Conservation (phyloP, 1,140 invertebrate species). For the Drosophila leontia region DNA sequence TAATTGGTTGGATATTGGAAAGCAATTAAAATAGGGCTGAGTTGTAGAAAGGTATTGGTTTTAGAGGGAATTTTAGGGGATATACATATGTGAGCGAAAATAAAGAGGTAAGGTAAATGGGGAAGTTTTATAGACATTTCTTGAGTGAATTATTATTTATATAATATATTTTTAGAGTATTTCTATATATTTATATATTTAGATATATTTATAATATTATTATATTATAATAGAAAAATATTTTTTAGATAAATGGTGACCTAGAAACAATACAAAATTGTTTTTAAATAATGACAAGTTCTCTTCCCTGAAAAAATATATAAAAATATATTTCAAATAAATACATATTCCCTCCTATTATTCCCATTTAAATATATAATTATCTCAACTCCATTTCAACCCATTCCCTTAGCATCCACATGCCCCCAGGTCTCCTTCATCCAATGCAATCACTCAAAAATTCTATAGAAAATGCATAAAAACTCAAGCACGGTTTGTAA, state of each 20-base stretch:
- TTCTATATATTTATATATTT: neutral
- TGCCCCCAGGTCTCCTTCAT: constrained; percentile 15
- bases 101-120: neutral
- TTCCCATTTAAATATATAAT: neutral
- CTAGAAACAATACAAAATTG: neutral
- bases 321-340: neutral
- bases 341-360: neutral
- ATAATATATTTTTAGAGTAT: neutral
- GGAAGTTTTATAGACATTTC: no score
- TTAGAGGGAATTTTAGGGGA: neutral
- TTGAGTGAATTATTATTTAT: neutral
- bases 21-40: constrained; percentile 12
- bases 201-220: neutral
- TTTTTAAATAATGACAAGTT: no score
- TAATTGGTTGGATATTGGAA: constrained; percentile 53
- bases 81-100: neutral
- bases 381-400: neutral
- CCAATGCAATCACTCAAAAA: constrained; percentile 70
- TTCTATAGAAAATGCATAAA: constrained; percentile 82
- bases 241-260: no score
- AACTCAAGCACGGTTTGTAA: constrained; percentile 77
- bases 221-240: no score
- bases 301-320: neutral
- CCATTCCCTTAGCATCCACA: neutral
- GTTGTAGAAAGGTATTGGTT: constrained; percentile 13